phyloP scores from a whole-genome alignment of 2,797 vertebrate species.

The Megalops cyprinoides region DNA sequence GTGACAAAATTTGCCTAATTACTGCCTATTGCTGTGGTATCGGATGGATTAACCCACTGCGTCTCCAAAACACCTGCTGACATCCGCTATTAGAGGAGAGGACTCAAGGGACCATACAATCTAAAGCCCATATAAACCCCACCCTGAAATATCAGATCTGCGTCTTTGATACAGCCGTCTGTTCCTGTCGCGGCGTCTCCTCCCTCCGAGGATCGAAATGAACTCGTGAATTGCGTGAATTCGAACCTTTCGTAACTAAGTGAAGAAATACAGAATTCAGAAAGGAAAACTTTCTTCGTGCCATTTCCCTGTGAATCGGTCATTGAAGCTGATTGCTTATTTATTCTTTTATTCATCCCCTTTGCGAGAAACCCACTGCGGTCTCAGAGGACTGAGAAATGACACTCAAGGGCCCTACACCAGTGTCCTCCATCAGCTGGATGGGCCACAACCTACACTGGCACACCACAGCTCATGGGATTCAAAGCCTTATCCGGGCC shows the following conservation, averaged over 20 bases:
- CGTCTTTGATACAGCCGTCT: background rate
- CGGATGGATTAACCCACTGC: slow-evolving; percentile 21
- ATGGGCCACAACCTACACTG: slow-evolving; percentile 37
- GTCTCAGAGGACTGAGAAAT: background rate
- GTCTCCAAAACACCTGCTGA: background rate
- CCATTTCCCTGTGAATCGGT: too few species aligned
- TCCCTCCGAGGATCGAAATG: background rate
- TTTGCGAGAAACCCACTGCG: too few species aligned
- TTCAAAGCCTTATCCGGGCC: slow-evolving; percentile 48
- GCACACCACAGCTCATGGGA: slow-evolving; percentile 50
- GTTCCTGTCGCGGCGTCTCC: background rate
- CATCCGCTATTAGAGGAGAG: background rate
- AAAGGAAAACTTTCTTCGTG: too few species aligned
- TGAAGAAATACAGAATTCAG: too few species aligned
- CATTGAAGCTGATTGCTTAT: too few species aligned
- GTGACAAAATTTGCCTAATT: slow-evolving; percentile 22
- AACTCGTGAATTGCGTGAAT: background rate
- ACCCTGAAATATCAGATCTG: background rate
- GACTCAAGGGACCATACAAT: background rate
- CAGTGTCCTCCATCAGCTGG: slow-evolving; percentile 15
- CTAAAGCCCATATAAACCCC: background rate
- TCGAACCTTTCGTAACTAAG: too few species aligned
- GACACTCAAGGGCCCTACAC: slow-evolving; percentile 3
- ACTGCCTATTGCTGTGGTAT: slow-evolving; percentile 13
- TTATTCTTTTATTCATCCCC: too few species aligned